A percentile compares a stretch with the other conserved stretches of the same genome.
These are phyloP conservation scores for Lytechinus pictus DNA, from an alignment of 35 echinoderm and acorn worm genomes.

Conservation along the genomic window DNA sequence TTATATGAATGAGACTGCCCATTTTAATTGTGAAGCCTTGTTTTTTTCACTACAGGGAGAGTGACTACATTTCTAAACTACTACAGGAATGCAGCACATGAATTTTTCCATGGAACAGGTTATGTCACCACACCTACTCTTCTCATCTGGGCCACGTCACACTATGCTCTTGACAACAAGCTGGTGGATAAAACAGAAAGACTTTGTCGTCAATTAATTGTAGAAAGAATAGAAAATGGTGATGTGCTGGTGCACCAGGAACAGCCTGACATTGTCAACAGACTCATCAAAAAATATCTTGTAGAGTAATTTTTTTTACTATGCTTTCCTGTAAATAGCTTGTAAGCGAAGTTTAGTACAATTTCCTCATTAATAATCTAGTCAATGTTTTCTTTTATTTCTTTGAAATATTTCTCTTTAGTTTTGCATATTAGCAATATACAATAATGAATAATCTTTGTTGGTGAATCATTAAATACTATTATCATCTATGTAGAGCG, in stretches of 20 bases:
- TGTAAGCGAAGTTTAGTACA: too few relatives aligned
- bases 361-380: too few relatives aligned
- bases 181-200: slow-evolving; percentile 63
- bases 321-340: too few relatives aligned
- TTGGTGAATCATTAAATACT: too few relatives aligned
- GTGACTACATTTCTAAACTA: slow-evolving; percentile 75
- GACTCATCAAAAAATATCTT: background rate
- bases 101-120: background rate
- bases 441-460: too few relatives aligned
- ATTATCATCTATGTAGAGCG: too few relatives aligned
- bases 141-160: slow-evolving; percentile 78
- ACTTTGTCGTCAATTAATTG: slow-evolving; percentile 55
- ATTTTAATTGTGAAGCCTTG: too few relatives aligned
- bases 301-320: background rate
- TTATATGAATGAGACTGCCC: too few relatives aligned
- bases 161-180: slow-evolving; percentile 49
- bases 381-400: too few relatives aligned
- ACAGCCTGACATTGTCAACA: background rate
- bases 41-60: slow-evolving; percentile 42
- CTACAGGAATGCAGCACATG: slow-evolving; percentile 59
- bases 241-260: slow-evolving; percentile 86
- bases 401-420: too few relatives aligned
- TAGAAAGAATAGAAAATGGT: slow-evolving; percentile 65
- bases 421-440: too few relatives aligned
- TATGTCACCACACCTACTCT: slow-evolving; percentile 68